phyloP scores from a whole-genome alignment of 2,797 vertebrate genomes.

The Nothura maculosa region DNA sequence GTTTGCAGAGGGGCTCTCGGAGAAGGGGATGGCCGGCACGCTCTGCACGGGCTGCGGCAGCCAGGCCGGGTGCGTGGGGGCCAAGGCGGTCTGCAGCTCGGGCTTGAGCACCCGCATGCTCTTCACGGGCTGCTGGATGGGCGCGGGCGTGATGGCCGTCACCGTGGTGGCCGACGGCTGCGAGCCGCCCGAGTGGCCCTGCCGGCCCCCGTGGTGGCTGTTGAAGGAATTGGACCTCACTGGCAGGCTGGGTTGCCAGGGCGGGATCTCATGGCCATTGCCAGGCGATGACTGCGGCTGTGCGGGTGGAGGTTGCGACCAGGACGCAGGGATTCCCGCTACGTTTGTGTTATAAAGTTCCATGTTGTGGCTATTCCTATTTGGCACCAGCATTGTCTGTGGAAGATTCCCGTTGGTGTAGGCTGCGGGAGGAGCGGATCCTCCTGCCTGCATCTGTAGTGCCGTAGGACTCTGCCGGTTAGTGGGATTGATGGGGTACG shows the following conservation, averaged over 20 bases:
- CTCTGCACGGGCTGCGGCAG: constrained; percentile 85
- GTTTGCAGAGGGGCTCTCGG: constrained; percentile 82
- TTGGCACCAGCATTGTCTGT: constrained; percentile 89
- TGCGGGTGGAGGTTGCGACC: constrained; percentile 86
- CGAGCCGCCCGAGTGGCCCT: constrained; percentile 84
- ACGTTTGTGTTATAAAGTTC: constrained; percentile 89
- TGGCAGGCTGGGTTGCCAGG: constrained; percentile 88
- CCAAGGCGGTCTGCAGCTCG: constrained; percentile 94
- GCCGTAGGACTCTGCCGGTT: constrained; percentile 92
- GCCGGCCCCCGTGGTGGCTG: constrained; percentile 86
- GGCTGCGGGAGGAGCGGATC: constrained; percentile 86
- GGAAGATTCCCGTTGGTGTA: constrained; percentile 92
- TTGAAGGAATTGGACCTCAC: constrained; percentile 96
- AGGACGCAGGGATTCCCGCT: constrained; percentile 84
- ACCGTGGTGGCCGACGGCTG: constrained; percentile 95
- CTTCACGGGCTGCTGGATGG: constrained; percentile 95
- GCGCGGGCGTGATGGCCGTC: constrained; percentile 95
- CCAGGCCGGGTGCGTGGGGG: constrained; percentile 95
- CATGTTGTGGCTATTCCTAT: constrained; percentile 94
- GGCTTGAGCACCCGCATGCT: constrained; percentile 96
- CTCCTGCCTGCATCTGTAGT: constrained; percentile 90
- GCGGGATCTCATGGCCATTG: constrained; percentile 88
- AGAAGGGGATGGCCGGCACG: constrained; percentile 82
- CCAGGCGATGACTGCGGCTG: constrained; percentile 85
- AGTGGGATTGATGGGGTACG: constrained; percentile 88